These are phyloP conservation scores for Pampus argenteus DNA, from an alignment of 2,797 vertebrate genomes.

Conservation along the genomic window DNA sequence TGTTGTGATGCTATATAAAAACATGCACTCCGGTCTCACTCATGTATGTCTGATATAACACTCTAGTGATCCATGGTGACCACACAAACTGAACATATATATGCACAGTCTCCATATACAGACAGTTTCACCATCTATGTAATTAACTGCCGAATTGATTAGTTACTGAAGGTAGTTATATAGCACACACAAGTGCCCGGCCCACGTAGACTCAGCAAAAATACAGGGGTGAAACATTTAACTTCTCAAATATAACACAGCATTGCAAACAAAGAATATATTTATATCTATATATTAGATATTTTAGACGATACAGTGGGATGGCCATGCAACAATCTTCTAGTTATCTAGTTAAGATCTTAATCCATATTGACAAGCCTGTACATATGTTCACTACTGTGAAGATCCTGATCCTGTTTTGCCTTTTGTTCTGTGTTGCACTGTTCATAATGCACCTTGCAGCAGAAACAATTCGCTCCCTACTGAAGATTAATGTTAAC, in stretches of 20 bases:
- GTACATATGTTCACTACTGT: not conserved
- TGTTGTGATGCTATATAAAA: not conserved
- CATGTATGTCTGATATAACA: not conserved
- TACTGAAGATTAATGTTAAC: slow-evolving; percentile 3
- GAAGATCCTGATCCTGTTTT: not conserved
- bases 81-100: too few relatives aligned
- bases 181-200: too few relatives aligned
- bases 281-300: too few relatives aligned
- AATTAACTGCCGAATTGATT: not conserved
- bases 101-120: not conserved
- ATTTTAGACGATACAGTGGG: too few relatives aligned
- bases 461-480: slow-evolving; percentile 2
- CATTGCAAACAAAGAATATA: too few relatives aligned
- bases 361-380: not conserved
- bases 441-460: not conserved
- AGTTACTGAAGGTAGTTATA: too few relatives aligned
- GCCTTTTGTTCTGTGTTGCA: not conserved
- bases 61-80: not conserved
- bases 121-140: not conserved
- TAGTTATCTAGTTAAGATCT: not conserved
- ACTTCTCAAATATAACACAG: too few relatives aligned
- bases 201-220: too few relatives aligned
- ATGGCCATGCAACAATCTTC: too few relatives aligned
- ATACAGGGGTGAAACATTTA: too few relatives aligned
- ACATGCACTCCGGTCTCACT: not conserved